A percentile compares a stretch with the other conserved stretches of the same genome.
Evolutionary conservation across 2,888 invertebrate species (phyloP).

Genomic region (Chrysolina haemoptera): DNA sequence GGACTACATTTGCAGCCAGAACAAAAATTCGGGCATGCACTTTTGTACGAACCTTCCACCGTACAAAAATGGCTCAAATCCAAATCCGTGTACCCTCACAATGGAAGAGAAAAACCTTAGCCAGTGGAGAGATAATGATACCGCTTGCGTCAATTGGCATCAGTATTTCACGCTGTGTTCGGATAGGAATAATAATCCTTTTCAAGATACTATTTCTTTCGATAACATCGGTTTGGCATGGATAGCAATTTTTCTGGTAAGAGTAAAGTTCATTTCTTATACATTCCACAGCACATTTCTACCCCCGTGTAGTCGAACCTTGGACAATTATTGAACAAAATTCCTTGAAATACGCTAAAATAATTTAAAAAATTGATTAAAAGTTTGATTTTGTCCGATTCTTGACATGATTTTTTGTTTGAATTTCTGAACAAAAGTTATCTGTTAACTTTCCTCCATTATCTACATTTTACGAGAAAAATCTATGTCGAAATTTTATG

Average conservation of each 20-base stretch:
- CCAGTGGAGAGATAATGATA: conserved; percentile 62
- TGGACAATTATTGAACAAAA: no score
- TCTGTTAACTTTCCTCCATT: no score
- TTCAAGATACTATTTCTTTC: conserved; percentile 99
- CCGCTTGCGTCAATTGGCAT: conserved; percentile 98
- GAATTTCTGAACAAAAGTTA: no score
- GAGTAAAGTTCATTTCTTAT: conserved; percentile 61
- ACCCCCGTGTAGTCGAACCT: no score
- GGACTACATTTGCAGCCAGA: conserved; percentile 97
- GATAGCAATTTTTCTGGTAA: conserved; percentile 99
- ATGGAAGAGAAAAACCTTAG: conserved; percentile 62
- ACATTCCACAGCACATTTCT: no score
- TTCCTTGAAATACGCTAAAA: no score
- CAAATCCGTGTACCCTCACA: conserved; percentile 84
- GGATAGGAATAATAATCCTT: conserved; percentile 95
- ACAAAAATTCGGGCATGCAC: conserved; percentile 96
- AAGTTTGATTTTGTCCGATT: no score
- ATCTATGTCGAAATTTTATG: no score
- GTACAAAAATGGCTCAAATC: conserved; percentile 79
- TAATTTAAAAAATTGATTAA: no score
- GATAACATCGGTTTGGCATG: conserved; percentile 99
- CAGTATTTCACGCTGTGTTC: conserved; percentile 97
- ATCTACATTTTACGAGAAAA: no score
- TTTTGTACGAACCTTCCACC: conserved; percentile 88
- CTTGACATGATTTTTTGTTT: no score